Evolutionary conservation across 2,888 invertebrate genomes (phyloP), one percentile per base, ranked within the genome.

Genomic region (Drosophila pegasa): DNA sequence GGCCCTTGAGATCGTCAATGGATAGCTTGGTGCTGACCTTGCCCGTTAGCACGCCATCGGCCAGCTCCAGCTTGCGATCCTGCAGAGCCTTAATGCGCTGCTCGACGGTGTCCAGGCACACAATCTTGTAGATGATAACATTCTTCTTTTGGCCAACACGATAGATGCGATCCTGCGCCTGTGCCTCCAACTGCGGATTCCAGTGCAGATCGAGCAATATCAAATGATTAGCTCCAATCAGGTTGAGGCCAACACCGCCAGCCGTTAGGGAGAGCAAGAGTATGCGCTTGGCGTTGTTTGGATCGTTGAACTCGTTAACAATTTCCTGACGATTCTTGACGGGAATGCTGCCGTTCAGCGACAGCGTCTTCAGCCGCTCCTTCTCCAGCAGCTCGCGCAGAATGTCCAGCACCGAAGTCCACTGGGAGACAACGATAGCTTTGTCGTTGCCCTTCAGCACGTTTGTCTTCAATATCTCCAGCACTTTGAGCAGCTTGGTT

Each of bases 141-240:
- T 94, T 92, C 88, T 96, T 96, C 50, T 92, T 94, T 91, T 99
- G 99, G 0, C 98, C 98, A 71, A 98, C 95, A 67, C 98, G 93
- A 93, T 98, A 98, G 70, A 99, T 95, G 68, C 99, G 94, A 93
- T 99, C 99, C 93, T 97, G 97, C 0, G 98, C 99, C 92, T 99
- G 99, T 43, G 95, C 94, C 92, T 99, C 99, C 47, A 99, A 93
- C 88, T 98, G 98, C 0, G 99, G 99, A 94, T 99, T 99, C 98
- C 98, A 99, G 92, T 99, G 98, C 56, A 98, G 94, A 93, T 99
- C 99, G 22, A 98, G 92, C 33, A 99, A 93, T 31, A 98, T 94
- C 48, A 99, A 94, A 91, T 99, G 97, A 93, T 97, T 98, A 0
- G 96, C 99, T 2, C 98, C 99, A 61, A 96, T 94, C 57, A 99